Evolutionary conservation across 1,140 invertebrate species (phyloP).

Genomic region (Bombus polaris): DNA sequence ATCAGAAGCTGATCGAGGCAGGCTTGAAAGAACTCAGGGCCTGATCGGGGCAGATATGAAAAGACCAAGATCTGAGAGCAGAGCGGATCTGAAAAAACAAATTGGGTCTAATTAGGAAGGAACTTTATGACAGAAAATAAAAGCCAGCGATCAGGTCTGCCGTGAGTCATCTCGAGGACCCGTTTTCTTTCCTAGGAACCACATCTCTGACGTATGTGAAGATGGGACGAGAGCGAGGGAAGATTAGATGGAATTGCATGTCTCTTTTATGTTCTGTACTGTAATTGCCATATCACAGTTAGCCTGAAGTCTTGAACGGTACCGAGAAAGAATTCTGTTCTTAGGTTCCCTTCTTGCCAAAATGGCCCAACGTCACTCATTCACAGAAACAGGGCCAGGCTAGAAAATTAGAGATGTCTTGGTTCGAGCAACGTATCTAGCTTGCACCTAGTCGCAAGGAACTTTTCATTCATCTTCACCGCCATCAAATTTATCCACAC

Average conservation of each 20-base stretch:
- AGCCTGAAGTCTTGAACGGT: not conserved
- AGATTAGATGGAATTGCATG: not conserved
- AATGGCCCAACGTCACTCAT: not conserved
- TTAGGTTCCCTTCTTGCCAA: not conserved
- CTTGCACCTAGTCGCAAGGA: not conserved
- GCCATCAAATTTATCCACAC: slow-evolving; percentile 6
- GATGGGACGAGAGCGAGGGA: not conserved
- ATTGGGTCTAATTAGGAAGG: no score
- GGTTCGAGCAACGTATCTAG: not conserved
- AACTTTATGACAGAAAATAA: no score
- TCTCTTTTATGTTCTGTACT: not conserved
- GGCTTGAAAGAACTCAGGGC: no score
- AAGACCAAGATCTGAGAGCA: no score
- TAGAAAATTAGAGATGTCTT: not conserved
- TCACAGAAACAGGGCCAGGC: not conserved
- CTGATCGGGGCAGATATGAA: no score
- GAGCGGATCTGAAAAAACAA: no score
- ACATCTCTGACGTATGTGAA: not conserved
- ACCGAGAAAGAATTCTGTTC: not conserved
- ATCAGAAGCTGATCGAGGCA: no score
- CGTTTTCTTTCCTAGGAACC: not conserved
- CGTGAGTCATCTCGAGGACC: no score
- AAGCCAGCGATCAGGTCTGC: no score
- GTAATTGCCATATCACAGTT: not conserved
- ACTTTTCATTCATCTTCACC: slow-evolving; percentile 14